A percentile compares a stretch with the other conserved stretches of the same genome.
Conservation (phyloP, 2,113 vertebrate species). For the Hydropotes inermis region DNA sequence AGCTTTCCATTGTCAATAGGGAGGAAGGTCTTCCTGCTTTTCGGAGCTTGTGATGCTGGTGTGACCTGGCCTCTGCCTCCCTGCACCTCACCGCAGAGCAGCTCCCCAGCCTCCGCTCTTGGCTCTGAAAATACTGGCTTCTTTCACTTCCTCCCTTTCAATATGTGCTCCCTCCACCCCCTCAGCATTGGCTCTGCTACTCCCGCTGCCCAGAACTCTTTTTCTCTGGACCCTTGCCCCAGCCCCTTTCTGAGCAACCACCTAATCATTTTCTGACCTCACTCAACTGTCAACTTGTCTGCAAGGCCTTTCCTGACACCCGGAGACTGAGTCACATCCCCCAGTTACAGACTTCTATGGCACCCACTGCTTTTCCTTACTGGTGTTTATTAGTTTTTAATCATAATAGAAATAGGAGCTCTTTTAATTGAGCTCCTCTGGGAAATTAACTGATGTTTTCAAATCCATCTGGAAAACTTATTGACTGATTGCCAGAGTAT, state of each 20-base stretch:
- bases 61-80: not conserved
- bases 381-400: constrained; percentile 53
- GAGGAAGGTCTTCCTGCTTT: not conserved
- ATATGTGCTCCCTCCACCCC: not conserved
- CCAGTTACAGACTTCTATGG: not conserved
- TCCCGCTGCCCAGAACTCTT: not conserved
- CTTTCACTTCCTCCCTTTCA: not conserved
- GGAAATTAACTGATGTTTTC: constrained; percentile 42
- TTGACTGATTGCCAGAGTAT: constrained; percentile 2
- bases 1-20: not conserved
- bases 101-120: not conserved
- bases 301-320: not conserved
- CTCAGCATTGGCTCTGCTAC: not conserved
- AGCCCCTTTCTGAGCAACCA: not conserved
- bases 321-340: not conserved
- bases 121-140: not conserved
- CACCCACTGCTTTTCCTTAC: constrained; percentile 10
- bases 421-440: constrained; percentile 42
- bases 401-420: constrained; percentile 39
- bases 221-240: not conserved
- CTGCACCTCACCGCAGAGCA: not conserved
- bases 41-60: not conserved
- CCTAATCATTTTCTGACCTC: not conserved
- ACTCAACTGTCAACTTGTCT: not conserved
- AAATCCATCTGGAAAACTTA: not conserved